Base-by-base conservation (phyloP, 2,888 invertebrate species). In the Mayetiola destructor region DNA sequence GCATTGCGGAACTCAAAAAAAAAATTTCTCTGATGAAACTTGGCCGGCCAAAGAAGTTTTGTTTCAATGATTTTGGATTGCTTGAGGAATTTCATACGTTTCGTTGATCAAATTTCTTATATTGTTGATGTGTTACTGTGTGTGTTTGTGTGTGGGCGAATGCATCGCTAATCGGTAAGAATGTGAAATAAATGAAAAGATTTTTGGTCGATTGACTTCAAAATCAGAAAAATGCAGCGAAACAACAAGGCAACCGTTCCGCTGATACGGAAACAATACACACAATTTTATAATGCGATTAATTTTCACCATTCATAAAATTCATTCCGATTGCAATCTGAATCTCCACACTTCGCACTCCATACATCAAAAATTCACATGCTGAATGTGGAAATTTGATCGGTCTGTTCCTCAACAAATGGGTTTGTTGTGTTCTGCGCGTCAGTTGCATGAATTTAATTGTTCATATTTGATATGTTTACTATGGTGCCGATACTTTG, bases 291-390 rank as follows among this genome's bases (percentile, higher is more conserved):
- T 48, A 48, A 48, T 48, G 27, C 27, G n/a, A 48, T 48, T 48
- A 48, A 48, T 48, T 48, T 48, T 48, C 48, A 48, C 48, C 48
- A 48, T 48, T 48, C 27, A 48, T 48, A n/a, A n/a, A n/a, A n/a
- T n/a, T n/a, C 27, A n/a, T 14, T 2, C 48, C 48, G n/a, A 8
- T 42, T n/a, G 42, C 48, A 4, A 32, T 9, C n/a, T 2, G 14
- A 3, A 42, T n/a, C n/a, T 42, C 21, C 42, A 21, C 42, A n/a
- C n/a, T n/a, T n/a, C n/a, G n/a, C n/a, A n/a, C n/a, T n/a, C n/a
- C n/a, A n/a, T n/a, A n/a, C n/a, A n/a, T n/a, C n/a, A n/a, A n/a
- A n/a, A n/a, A n/a, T n/a, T n/a, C n/a, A n/a, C n/a, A n/a, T n/a
- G n/a, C n/a, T n/a, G n/a, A n/a, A n/a, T n/a, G n/a, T n/a, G n/a